Conservation (phyloP, 2,888 invertebrate species). For the Cheilosia impressa region DNA sequence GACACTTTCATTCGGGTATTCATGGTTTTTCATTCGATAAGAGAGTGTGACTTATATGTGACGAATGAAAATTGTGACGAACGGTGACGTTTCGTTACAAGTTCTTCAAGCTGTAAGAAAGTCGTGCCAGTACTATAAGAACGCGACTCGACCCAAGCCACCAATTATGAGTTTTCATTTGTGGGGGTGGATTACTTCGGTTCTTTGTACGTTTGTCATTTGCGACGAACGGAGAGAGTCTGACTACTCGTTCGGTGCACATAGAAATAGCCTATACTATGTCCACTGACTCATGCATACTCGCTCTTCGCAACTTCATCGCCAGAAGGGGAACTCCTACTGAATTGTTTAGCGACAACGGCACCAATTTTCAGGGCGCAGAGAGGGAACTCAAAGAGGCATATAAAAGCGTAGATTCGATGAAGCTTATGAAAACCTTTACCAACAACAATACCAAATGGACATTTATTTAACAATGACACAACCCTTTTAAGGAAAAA, state of each 20-base stretch:
- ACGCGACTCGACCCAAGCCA: no score
- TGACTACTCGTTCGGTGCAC: conserved; percentile 65
- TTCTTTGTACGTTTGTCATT: conserved; percentile 34
- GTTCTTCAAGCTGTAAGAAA: no score
- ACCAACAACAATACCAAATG: conserved; percentile 47
- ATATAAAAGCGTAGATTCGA: background rate
- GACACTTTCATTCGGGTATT: no score
- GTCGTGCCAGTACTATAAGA: no score
- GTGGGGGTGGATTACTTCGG: conserved; percentile 55
- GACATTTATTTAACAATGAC: background rate
- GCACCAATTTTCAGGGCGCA: conserved; percentile 34
- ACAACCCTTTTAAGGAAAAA: background rate
- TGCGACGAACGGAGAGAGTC: conserved; percentile 49
- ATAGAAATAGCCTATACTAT: conserved; percentile 59
- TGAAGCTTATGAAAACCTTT: conserved; percentile 8
- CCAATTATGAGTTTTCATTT: conserved; percentile 60
- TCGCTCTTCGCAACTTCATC: conserved; percentile 64
- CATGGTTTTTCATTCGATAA: no score
- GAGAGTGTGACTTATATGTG: no score
- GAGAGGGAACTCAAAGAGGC: conserved; percentile 5
- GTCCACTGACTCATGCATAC: conserved; percentile 66
- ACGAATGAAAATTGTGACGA: no score
- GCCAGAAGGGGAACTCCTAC: conserved; percentile 54
- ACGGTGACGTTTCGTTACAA: no score
- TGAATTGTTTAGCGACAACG: conserved; percentile 38